A percentile compares a stretch with the other conserved stretches of the same genome.
Evolutionary conservation across 2,797 vertebrate species (phyloP).

Genomic region (Vespertilio murinus): DNA sequence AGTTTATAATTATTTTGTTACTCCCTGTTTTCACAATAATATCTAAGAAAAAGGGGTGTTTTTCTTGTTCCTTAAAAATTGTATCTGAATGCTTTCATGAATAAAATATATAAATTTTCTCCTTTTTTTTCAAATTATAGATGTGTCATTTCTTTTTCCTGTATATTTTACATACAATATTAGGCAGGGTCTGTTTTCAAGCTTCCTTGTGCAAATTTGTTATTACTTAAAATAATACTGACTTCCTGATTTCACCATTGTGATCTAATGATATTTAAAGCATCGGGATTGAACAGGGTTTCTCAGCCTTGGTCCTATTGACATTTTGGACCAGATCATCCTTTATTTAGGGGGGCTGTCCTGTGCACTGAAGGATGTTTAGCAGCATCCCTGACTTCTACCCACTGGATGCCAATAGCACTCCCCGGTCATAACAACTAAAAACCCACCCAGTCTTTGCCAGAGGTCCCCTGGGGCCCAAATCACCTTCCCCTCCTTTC

Average conservation of each 20-base stretch:
- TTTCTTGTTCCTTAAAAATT: constrained; percentile 23
- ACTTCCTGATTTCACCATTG: not conserved
- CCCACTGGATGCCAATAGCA: not conserved
- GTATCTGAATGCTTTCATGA: not conserved
- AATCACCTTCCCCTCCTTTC: constrained; percentile 4
- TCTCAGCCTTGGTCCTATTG: not conserved
- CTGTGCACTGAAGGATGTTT: not conserved
- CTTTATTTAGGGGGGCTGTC: not conserved
- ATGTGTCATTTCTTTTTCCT: not conserved
- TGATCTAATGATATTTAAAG: constrained; percentile 4
- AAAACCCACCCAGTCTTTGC: constrained; percentile 41
- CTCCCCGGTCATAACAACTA: not conserved
- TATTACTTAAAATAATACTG: constrained; percentile 4
- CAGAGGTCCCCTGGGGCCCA: not conserved
- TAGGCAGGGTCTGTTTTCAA: not conserved
- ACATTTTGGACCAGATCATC: not conserved
- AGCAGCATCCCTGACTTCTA: constrained; percentile 16
- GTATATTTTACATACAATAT: not conserved
- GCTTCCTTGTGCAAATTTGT: not conserved
- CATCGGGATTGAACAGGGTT: not conserved
- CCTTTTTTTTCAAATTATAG: not conserved
- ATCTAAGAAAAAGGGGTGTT: not conserved
- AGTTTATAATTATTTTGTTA: constrained; percentile 11
- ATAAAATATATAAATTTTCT: not conserved
- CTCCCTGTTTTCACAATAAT: not conserved